Percentiles rank a stretch among this genome's conserved stretches.
Evolutionary conservation across 2,113 vertebrate genomes (phyloP).

Genomic region (Salvelinus alpinus): DNA sequence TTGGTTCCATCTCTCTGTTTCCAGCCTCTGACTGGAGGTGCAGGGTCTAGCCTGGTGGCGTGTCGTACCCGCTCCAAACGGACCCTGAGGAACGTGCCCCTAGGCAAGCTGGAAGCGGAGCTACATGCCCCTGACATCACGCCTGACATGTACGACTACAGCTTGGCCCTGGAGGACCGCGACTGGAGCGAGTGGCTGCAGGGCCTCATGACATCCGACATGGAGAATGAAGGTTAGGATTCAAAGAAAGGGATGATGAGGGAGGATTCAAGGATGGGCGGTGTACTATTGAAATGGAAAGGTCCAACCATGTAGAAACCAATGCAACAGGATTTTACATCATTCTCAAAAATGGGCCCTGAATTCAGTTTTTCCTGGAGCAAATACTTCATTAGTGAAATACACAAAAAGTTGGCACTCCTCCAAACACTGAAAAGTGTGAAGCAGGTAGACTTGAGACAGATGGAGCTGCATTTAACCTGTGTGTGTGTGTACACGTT

Average conservation of each 20-base stretch:
- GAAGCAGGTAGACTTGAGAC: conserved; percentile 4
- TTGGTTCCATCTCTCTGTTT: background rate
- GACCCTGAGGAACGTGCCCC: conserved; percentile 83
- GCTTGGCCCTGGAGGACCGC: conserved; percentile 79
- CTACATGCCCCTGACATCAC: conserved; percentile 91
- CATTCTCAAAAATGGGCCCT: too few species aligned
- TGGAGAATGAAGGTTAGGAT: conserved; percentile 82
- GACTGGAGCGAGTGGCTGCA: conserved; percentile 92
- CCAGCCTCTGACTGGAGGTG: conserved; percentile 45
- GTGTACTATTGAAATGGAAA: too few species aligned
- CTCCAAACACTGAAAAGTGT: background rate
- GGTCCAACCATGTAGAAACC: too few species aligned
- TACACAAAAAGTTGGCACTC: background rate
- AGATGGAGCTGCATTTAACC: background rate
- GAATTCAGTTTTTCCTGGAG: too few species aligned
- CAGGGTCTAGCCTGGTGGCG: conserved; percentile 76
- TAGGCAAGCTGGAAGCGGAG: conserved; percentile 90
- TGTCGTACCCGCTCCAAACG: conserved; percentile 90
- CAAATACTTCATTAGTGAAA: background rate
- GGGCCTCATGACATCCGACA: conserved; percentile 84
- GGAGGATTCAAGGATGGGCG: background rate
- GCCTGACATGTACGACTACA: conserved; percentile 89
- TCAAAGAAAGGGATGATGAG: background rate
- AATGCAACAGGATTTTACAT: too few species aligned
- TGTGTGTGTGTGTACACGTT: background rate